Evolutionary conservation across 1,140 invertebrate genomes (phyloP), one percentile per base, ranked within the genome.

Genomic region (Homarus americanus): DNA sequence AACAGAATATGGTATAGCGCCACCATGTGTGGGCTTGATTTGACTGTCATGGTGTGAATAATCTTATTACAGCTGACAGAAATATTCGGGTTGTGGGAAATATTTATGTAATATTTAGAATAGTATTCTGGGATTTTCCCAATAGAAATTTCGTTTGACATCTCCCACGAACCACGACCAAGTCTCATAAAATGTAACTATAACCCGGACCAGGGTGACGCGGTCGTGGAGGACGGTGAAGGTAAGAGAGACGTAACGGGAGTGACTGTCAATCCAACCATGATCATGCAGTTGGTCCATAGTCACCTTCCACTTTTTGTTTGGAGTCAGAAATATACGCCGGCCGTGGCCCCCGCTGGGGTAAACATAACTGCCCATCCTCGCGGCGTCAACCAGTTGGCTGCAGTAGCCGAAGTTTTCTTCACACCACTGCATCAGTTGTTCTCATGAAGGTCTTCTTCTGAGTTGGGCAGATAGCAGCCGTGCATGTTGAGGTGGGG

Each of bases 331-430:
- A 5, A 4, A 38, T 4, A 76, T 5, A 34, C 38, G 34, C n/a
- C 32, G 73, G 73, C 73, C 73, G 73, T 76, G 73, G 34, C 73
- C 73, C 28, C 73, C 73, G 34, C 40, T 34, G 28, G n/a, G n/a
- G 2, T 24, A 10, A 17, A 76, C 9, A 20, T 15, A 17, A 7
- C 73, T 34, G 28, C 38, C 34, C 73, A 36, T 40, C 73, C 7
- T 9, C 73, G 40, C 73, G 28, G 32, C 40, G 73, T 38, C 73
- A 10, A 28, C 73, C 34, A 76, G 34, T 17, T 32, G 17, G n/a
- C 28, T 34, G 73, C 73, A 76, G 34, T 38, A 76, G 73, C 73
- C 73, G 73, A 76, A 76, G 32, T 34, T 34, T 20, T 76, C 28
- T 34, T 76, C 73, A 34, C 73, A 76, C 5, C 73, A 28, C 34